Conservation (phyloP, 2,113 vertebrate genomes). For the Ceyx margarethae region DNA sequence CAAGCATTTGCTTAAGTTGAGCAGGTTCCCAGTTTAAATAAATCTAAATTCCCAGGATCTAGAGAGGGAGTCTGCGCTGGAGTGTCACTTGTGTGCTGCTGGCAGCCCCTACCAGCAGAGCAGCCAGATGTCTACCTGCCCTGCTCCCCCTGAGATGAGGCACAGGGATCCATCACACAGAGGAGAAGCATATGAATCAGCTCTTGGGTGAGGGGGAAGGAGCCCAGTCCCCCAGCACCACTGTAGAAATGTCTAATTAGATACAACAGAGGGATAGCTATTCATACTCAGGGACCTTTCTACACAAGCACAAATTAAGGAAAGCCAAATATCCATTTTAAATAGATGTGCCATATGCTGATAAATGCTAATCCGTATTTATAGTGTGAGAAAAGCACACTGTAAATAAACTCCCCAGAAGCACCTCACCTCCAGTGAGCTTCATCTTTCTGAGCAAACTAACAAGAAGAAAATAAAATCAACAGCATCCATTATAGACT, state of each 20-base stretch:
- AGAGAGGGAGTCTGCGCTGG: not conserved
- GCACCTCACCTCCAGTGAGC: not conserved
- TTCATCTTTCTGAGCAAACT: not conserved
- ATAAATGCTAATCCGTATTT: slow-evolving; percentile 29
- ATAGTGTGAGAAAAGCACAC: not conserved
- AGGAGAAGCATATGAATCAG: not conserved
- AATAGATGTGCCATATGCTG: slow-evolving; percentile 38
- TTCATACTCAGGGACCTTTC: not conserved
- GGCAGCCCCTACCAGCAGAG: too few species aligned
- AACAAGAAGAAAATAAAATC: slow-evolving; percentile 1
- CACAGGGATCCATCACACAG: not conserved
- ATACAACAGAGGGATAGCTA: not conserved
- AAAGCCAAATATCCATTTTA: slow-evolving; percentile 60
- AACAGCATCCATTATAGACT: not conserved
- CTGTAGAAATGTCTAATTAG: not conserved
- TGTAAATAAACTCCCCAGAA: slow-evolving; percentile 40
- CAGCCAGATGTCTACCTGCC: not conserved
- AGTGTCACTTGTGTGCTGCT: rapidly evolving
- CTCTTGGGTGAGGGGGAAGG: rapidly evolving
- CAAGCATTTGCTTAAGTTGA: not conserved
- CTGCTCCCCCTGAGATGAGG: rapidly evolving
- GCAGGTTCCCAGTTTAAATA: not conserved
- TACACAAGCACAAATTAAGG: slow-evolving; percentile 14
- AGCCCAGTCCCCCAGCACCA: not conserved
- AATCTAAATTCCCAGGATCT: not conserved